Percentiles rank a stretch among this genome's conserved stretches.
phyloP scores from a whole-genome alignment of 2,113 vertebrate genomes.

The Marmota flaviventris region DNA sequence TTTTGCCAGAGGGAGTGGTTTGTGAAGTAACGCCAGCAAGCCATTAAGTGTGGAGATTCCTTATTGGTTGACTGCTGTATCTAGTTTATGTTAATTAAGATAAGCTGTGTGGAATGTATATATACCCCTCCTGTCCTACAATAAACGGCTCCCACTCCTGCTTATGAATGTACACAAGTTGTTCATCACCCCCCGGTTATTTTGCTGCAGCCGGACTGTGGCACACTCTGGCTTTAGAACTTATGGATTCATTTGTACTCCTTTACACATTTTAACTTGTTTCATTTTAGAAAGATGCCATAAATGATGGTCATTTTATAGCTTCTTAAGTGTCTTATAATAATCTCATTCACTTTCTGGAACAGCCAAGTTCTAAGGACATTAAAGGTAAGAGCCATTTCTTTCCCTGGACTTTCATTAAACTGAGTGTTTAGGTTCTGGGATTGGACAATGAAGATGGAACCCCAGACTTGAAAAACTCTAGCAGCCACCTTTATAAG shows the following conservation, averaged over 20 bases:
- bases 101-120: no score
- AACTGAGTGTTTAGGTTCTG: not conserved
- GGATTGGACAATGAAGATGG: not conserved
- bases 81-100: no score
- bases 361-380: not conserved
- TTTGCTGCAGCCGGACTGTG: no score
- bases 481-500: not conserved
- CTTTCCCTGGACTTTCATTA: not conserved
- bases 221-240: not conserved
- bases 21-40: no score
- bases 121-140: no score
- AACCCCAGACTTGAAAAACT: not conserved
- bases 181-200: no score
- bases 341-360: not conserved
- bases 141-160: no score
- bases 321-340: not conserved
- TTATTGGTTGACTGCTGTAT: no score
- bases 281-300: not conserved
- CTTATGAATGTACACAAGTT: no score
- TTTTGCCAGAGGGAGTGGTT: no score
- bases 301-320: not conserved
- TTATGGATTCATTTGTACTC: not conserved
- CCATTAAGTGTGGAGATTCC: no score
- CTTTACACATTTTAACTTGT: not conserved
- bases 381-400: not conserved